Conservation (phyloP, 2,888 invertebrate genomes). For the Neria commutata region DNA sequence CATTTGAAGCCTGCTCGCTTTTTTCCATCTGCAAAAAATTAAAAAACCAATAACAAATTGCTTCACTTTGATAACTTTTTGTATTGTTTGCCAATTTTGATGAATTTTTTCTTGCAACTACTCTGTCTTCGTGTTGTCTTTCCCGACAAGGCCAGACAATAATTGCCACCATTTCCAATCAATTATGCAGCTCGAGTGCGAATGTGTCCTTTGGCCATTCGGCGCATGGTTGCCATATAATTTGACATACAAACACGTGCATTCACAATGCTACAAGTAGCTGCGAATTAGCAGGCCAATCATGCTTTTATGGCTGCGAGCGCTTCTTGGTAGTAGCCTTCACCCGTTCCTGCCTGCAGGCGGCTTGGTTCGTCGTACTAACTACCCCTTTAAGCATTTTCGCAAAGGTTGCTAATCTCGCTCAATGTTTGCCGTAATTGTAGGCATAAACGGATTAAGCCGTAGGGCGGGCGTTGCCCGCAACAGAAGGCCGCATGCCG, state of each 20-base stretch:
- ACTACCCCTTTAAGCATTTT: slow-evolving; percentile 32
- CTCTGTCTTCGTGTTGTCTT: no score
- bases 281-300: slow-evolving; percentile 52
- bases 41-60: no score
- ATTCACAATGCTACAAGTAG: slow-evolving; percentile 44
- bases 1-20: not conserved
- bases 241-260: slow-evolving; percentile 6
- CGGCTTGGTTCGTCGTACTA: slow-evolving; percentile 3
- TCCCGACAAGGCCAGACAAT: slow-evolving; percentile 45
- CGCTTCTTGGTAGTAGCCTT: slow-evolving; percentile 3
- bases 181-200: slow-evolving; percentile 6
- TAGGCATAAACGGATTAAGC: slow-evolving; percentile 51
- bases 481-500: slow-evolving; percentile 45
- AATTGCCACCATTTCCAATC: slow-evolving; percentile 40
- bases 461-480: slow-evolving; percentile 42
- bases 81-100: not conserved
- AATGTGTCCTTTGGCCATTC: slow-evolving; percentile 6
- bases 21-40: not conserved
- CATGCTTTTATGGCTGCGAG: slow-evolving; percentile 44
- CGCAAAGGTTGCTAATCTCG: slow-evolving; percentile 44
- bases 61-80: not conserved
- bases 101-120: not conserved
- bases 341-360: slow-evolving; percentile 23
- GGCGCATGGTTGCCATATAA: no score
- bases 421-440: slow-evolving; percentile 52